Evolutionary conservation across 2,797 vertebrate species (phyloP), one percentile per base, ranked within the genome.

Genomic region (Silurus aristotelis): DNA sequence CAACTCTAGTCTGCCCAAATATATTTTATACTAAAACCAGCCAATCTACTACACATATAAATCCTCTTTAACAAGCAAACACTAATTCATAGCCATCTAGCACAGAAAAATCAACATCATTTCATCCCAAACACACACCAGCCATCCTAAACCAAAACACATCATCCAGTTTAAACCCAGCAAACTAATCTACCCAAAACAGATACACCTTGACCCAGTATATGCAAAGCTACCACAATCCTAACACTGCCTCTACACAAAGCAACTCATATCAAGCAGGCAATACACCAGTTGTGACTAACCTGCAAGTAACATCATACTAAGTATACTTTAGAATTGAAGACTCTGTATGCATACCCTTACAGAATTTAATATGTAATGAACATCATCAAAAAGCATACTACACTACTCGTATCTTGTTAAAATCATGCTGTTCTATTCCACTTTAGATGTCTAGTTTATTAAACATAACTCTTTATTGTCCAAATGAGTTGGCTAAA

Each of bases 111-210:
- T 38, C 46, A 3, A 27, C 71, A 13, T 52, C 3, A 71, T 17
- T 3, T 46, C 68, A 71, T 8, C 31, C 38, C 38, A 38, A 38
- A 71, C 8, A 43, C 68, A 43, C 31, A 6, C n/a, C 13, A 58
- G n/a, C 66, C 66, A 68, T 17, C 68, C 19, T 71, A 20, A 71
- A 78, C 52, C 58, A 48, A 79, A 84, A 56, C 4, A 60, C 48
- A 78, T 55, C 13, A 75, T 75, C n/a, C 14, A 2, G 3, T 48
- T 73, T 25, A 14, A 25, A 25, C n/a, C 14, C 72, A 75, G 19
- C 5, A 7, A n/a, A 61, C 31, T 20, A 63, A 43, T 43, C 6
- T 38, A 79, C 1, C 58, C 10, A 25, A 6, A 9, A n/a, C 31
- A 46, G 17, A 8, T 12, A 5, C 7, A 61, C 5, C 56, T n/a